Evolutionary conservation across 2,888 invertebrate species (phyloP), one percentile per base, ranked within the genome.

Genomic region (Drosophila subquinaria): DNA sequence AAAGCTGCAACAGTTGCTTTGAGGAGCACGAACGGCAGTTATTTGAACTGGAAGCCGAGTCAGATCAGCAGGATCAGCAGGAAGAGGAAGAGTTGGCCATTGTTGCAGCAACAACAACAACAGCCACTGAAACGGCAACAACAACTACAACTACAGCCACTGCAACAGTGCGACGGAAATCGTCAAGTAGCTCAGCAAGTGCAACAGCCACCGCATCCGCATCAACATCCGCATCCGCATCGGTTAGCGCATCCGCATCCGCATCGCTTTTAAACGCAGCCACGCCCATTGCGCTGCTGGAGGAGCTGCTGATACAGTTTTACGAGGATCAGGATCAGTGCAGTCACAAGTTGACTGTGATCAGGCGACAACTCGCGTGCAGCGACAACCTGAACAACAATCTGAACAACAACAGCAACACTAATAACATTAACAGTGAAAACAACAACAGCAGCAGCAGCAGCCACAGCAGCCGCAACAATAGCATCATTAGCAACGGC

Each of bases 291-390:
- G 80, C 88, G 4, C 73, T 93, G 68, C 88, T 93, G 15, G 93
- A 93, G 76, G 91, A 93, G 82, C 63, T 93, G 70, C 77, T 93
- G 38, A 89, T 93, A 70, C 91, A 92, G 73, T 92, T 93, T 75
- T 93, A 93, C 92, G 93, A 93, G 76, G 92, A 92, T 79, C 91
- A 93, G 77, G 92, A 92, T 81, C 90, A 89, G 53, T 79, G 81
- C 62, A 76, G 82, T 55, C 87, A 86, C 56, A 90, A 88, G 73
- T 77, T 91, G 52, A 92, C 91, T 47, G 89, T 92, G 51, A 90
- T 92, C 68, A 83, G 90, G 3, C 81, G 80, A 6, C 76, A 82
- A 13, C 69, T 82, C 10, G 86, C 40, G 38, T 68, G 77, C 76
- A 76, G 10, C 53, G 80, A 74, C 20, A 70, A 68, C 50, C 45